These are phyloP conservation scores for Agrypnia vestita DNA, from an alignment of 1,140 invertebrate species.

Conservation along the genomic window DNA sequence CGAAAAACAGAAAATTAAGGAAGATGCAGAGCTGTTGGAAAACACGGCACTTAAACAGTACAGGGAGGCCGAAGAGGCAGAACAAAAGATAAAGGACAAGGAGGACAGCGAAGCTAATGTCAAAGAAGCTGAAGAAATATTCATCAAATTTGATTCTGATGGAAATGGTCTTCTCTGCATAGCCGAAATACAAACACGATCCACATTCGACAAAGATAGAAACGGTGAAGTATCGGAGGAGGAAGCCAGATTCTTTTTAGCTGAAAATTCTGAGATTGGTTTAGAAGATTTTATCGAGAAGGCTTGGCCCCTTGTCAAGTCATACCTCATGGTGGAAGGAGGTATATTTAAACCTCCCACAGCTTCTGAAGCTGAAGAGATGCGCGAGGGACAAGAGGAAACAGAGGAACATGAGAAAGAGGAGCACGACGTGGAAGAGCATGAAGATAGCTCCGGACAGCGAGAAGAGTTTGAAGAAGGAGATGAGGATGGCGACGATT, in stretches of 20 bases:
- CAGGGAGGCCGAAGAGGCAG: slow-evolving; percentile 79
- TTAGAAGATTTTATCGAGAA: slow-evolving; percentile 81
- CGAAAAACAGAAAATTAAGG: slow-evolving; percentile 84
- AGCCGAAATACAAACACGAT: slow-evolving; percentile 84
- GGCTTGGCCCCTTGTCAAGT: slow-evolving; percentile 86
- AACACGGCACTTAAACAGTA: slow-evolving; percentile 85
- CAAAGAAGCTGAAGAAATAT: slow-evolving; percentile 81
- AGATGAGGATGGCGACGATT: slow-evolving; percentile 65
- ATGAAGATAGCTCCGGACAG: slow-evolving; percentile 65
- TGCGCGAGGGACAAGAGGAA: slow-evolving; percentile 63
- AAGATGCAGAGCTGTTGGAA: slow-evolving; percentile 82
- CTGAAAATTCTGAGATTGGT: slow-evolving; percentile 80
- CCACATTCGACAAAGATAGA: slow-evolving; percentile 89
- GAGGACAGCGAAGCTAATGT: slow-evolving; percentile 74
- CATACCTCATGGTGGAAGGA: slow-evolving; percentile 82
- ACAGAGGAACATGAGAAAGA: slow-evolving; percentile 17
- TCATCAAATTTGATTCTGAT: slow-evolving; percentile 85
- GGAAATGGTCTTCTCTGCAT: slow-evolving; percentile 83
- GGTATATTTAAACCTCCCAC: slow-evolving; percentile 77
- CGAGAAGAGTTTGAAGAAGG: slow-evolving; percentile 67
- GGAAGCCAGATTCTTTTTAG: slow-evolving; percentile 89
- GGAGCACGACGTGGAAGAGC: slow-evolving; percentile 63
- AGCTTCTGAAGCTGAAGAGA: slow-evolving; percentile 61
- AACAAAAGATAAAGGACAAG: slow-evolving; percentile 75
- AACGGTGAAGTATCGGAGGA: slow-evolving; percentile 88